A percentile compares a stretch with the other conserved stretches of the same genome.
These are phyloP conservation scores for Semotilus atromaculatus DNA, from an alignment of 2,797 vertebrate species.

Conservation along the genomic window DNA sequence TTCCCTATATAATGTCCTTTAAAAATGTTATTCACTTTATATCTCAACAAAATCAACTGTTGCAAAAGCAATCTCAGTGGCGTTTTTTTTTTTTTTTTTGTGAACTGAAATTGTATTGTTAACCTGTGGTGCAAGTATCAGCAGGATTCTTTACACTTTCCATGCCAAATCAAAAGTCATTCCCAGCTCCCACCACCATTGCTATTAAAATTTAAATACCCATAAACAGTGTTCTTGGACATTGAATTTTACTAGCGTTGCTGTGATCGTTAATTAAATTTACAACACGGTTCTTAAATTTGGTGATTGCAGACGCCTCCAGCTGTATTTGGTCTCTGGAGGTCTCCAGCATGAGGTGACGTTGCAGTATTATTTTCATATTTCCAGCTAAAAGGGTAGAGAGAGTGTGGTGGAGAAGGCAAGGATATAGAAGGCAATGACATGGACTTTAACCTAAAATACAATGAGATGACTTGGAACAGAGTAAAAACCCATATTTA, in stretches of 20 bases:
- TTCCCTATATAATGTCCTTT: not conserved
- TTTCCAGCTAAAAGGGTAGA: not conserved
- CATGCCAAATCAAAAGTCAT: conserved; percentile 42
- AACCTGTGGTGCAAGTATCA: conserved; percentile 35
- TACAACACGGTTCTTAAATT: conserved; percentile 20
- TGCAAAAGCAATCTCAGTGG: conserved; percentile 45
- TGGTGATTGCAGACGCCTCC: conserved; percentile 34
- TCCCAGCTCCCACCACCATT: conserved; percentile 35
- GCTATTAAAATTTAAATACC: conserved; percentile 43
- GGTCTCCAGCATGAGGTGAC: conserved; percentile 5
- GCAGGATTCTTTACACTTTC: conserved; percentile 51
- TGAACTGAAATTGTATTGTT: conserved; percentile 60
- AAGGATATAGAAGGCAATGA: conserved; percentile 23
- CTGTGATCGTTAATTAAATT: conserved; percentile 42
- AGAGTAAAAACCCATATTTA: conserved; percentile 55
- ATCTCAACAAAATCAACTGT: conserved; percentile 13
- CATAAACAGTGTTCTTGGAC: conserved; percentile 52
- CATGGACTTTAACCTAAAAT: conserved; percentile 22
- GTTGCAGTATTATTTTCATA: conserved; percentile 14
- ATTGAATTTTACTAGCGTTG: conserved; percentile 42
- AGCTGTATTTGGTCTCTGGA: conserved; percentile 30
- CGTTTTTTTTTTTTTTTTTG: conserved; percentile 41
- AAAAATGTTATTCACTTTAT: not conserved
- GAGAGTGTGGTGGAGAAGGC: not conserved
- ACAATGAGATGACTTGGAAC: conserved; percentile 9